Evolutionary conservation across 1,140 invertebrate genomes (phyloP), one percentile per base, ranked within the genome.

Genomic region (Diorhabda carinulata): DNA sequence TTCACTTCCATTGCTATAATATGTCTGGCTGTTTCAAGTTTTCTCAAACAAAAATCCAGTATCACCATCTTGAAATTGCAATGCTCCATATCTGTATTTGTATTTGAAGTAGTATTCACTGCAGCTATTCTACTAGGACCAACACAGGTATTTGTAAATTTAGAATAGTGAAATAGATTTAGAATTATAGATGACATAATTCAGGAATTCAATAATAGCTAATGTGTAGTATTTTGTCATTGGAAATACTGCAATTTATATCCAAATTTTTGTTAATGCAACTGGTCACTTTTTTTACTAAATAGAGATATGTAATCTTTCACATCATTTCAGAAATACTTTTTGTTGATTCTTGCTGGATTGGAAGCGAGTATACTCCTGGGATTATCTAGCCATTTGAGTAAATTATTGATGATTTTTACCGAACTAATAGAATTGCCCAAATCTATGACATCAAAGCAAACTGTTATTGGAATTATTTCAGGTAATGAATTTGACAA

Each of bases 381-480:
- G 43, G 83, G 83, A 2, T 82, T 87, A 77, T 87, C 86, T 3
- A 84, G 86, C 5, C 86, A 86, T 64, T 81, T 87, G 66, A 86
- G 85, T 7, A 86, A 86, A 72, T 80, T 85, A 45, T 77, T 87
- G 2, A 85, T 87, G 64, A 82, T 87, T 40, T 87, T 86, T 66
- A 83, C 85, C 3, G 84, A 86, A 73, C 72, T 87, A n/a, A 82
- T 84, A 5, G 82, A 85, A 70, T 74, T 85, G 41, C 73, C 79
- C 3, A 83, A 82, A 77, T 76, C 80, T 25, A 80, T 81, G 68
- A 80, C 82, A 70, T 80, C 86, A 71, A 85, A 85, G 69, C 83
- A 84, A 41, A 87, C 85, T 4, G 83, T 87, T 5, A 82, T 86
- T 56, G 83, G 84, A n/a, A 85, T 87, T 57, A 85, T 86, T 58